Evolutionary conservation across 2,888 invertebrate species (phyloP).

Genomic region (Oscheius sp.): DNA sequence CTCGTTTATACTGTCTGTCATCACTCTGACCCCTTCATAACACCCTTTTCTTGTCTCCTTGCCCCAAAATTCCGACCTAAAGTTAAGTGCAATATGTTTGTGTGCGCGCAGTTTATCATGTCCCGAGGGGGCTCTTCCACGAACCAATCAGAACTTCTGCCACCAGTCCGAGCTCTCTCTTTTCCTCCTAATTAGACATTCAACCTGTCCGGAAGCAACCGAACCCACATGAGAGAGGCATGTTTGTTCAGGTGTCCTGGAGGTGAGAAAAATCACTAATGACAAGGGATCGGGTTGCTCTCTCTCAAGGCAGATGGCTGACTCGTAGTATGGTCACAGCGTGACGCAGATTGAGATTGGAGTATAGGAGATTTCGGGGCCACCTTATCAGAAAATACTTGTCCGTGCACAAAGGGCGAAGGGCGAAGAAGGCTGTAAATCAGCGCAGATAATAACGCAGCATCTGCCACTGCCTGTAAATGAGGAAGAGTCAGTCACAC

Average conservation of each 20-base stretch:
- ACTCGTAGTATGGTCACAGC: not conserved
- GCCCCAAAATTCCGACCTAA: too few relatives aligned
- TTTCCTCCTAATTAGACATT: conserved; percentile 25
- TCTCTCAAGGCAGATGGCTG: not conserved
- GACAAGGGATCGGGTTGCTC: conserved; percentile 1
- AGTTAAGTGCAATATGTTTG: too few relatives aligned
- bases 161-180: not conserved
- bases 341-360: not conserved
- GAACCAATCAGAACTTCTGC: conserved; percentile 22
- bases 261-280: conserved; percentile 33
- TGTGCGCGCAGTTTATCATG: too few relatives aligned
- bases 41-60: not conserved
- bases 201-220: conserved; percentile 19
- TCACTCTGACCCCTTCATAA: not conserved
- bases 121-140: conserved; percentile 11
- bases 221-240: conserved; percentile 16
- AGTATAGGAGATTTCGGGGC: not conserved
- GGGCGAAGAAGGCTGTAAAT: conserved; percentile 14
- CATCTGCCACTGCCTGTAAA: conserved; percentile 28
- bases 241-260: conserved; percentile 27
- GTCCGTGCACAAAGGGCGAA: conserved; percentile 19
- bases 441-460: conserved; percentile 30
- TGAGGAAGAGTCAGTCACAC: not conserved
- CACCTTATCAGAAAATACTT: too few relatives aligned
- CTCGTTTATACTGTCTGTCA: not conserved